Evolutionary conservation across 2,888 invertebrate species (phyloP), one percentile per base, ranked within the genome.

Genomic region (Archips crataeganus): DNA sequence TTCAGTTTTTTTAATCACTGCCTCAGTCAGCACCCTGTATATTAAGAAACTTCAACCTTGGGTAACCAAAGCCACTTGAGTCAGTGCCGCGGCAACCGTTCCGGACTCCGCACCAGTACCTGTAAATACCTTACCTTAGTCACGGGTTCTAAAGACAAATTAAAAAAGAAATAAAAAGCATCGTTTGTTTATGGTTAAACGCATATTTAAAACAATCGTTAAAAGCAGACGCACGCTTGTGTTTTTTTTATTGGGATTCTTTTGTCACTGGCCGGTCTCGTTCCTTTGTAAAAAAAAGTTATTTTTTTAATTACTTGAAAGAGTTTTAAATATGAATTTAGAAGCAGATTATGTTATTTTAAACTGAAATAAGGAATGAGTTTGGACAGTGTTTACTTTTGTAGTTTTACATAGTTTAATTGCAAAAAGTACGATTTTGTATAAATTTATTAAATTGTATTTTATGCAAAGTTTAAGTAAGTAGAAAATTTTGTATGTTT

Each of bases 171-270:
- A 73, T 69, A 68, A 69, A 73, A 63, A 63, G 54, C 15, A 51
- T 65, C 65, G n/a, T 60, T 74, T 74, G 74, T 74, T 70, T 74
- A 69, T 74, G 74, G 74, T 74, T 74, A 70, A 74, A 74, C 39
- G 74, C 74, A 51, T 60, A 74, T 65, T 60, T 73, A 60, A 74
- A 74, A 69, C 45, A 23, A 69, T 4, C 63, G 51, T 65, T 69
- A 39, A 74, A 70, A 11, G 64, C 69, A 32, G 5, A 54, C n/a
- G 65, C 74, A 70, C 74, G 74, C 74, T 74, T 74, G 39, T 62
- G 42, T 54, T 67, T 57, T 67, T 47, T 42, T 64, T 65, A 9
- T 36, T 45, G 13, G 42, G 23, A 51, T 49, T 8, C 23, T 23
- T 23, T 15, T 36, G 3, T 65, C 8, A 13, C 47, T 42, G 71